Conservation (phyloP, 1,140 invertebrate species). For the Drosophila ambigua region DNA sequence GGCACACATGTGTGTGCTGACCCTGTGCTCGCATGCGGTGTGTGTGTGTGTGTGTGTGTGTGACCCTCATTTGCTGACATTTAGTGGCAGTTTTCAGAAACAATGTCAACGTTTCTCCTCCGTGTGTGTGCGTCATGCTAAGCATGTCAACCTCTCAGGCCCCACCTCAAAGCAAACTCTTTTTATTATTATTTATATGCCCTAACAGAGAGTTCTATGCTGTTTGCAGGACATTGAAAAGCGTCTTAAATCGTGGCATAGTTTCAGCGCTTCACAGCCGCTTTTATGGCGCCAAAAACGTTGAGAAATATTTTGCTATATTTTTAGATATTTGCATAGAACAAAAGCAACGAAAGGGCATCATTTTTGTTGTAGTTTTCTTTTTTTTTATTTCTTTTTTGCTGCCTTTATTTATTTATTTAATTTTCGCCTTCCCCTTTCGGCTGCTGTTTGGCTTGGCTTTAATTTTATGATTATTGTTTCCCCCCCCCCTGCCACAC, state of each 20-base stretch:
- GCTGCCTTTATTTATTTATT: conserved; percentile 48
- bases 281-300: no score
- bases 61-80: conserved; percentile 81
- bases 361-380: conserved; percentile 11
- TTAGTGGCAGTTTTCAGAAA: conserved; percentile 66
- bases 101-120: conserved; percentile 39
- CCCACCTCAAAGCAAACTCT: background rate
- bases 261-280: no score
- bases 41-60: conserved; percentile 7
- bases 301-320: no score
- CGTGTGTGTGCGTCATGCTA: conserved; percentile 36
- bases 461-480: conserved; percentile 54
- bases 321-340: no score
- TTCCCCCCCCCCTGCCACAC: conserved; percentile 9
- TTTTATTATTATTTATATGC: background rate
- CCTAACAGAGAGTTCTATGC: background rate
- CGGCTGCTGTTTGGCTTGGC: conserved; percentile 33
- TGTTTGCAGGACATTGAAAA: no score
- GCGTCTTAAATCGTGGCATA: no score
- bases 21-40: background rate
- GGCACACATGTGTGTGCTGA: conserved; percentile 16
- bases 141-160: conserved; percentile 33
- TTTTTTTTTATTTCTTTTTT: conserved; percentile 48
- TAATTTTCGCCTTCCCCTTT: conserved; percentile 41
- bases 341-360: background rate